Evolutionary conservation across 2,888 invertebrate genomes (phyloP).

Genomic region (Patella pellucida): DNA sequence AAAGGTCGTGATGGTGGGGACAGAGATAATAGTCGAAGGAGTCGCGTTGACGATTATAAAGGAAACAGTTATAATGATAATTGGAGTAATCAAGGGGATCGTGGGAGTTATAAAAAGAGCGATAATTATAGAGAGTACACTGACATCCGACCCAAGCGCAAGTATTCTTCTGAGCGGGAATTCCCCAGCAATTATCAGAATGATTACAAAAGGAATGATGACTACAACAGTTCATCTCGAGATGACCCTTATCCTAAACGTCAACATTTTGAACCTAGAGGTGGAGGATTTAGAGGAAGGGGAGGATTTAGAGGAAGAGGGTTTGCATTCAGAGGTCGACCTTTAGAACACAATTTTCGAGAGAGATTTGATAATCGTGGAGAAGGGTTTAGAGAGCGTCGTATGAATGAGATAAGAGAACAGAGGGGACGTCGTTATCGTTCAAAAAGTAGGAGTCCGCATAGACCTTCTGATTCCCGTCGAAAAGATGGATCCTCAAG

Average conservation of each 20-base stretch:
- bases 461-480: background rate
- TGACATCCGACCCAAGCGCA: background rate
- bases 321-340: background rate
- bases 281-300: background rate
- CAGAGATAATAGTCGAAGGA: background rate
- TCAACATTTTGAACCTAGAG: constrained; percentile 1
- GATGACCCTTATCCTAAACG: background rate
- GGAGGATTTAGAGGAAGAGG: background rate
- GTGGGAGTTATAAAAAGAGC: no score
- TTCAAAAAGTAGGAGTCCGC: no score
- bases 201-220: background rate
- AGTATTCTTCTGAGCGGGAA: background rate
- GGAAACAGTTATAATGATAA: background rate
- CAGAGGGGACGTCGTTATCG: no score
- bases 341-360: background rate
- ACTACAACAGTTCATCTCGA: background rate
- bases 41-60: background rate
- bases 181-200: background rate
- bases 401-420: no score
- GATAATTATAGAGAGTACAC: background rate
- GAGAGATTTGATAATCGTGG: no score
- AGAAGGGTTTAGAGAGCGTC: no score
- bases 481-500: background rate
- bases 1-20: no score
- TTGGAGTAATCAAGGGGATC: background rate